These are phyloP conservation scores for Ormia ochracea DNA, from an alignment of 2,888 invertebrate genomes.

Conservation along the genomic window DNA sequence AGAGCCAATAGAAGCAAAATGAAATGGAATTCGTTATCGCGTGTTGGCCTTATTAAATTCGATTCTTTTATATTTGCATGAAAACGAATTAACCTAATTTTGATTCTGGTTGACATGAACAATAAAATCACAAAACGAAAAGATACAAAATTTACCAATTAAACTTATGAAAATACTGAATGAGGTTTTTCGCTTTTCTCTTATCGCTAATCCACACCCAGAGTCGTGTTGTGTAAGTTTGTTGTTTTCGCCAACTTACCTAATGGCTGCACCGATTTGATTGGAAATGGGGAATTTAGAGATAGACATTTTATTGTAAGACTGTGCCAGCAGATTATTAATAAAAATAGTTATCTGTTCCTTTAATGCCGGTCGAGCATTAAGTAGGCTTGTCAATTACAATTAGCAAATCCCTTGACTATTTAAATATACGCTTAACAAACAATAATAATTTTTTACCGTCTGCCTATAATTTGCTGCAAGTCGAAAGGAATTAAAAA, in stretches of 20 bases:
- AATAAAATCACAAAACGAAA: background rate
- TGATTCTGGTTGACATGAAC: constrained; percentile 14
- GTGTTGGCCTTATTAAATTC: constrained; percentile 37
- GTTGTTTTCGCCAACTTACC: background rate
- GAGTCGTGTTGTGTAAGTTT: background rate
- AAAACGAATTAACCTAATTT: constrained; percentile 53
- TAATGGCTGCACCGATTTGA: no score
- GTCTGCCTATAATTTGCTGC: background rate
- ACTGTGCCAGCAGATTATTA: no score
- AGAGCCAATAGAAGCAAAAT: background rate
- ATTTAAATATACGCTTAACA: constrained; percentile 34
- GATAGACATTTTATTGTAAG: no score
- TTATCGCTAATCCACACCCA: background rate
- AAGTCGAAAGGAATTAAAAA: background rate
- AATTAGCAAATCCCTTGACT: background rate
- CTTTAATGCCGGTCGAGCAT: no score
- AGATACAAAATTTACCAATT: background rate
- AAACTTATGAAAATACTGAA: background rate
- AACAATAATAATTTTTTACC: background rate
- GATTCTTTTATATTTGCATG: constrained; percentile 8
- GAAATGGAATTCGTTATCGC: constrained; percentile 27
- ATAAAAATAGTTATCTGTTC: no score
- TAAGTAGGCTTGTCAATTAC: background rate
- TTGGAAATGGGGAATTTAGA: no score
- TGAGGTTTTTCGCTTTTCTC: background rate